A percentile compares a stretch with the other conserved stretches of the same genome.
Conservation (phyloP, 2,888 invertebrate genomes). For the Acanthopleura granulata region DNA sequence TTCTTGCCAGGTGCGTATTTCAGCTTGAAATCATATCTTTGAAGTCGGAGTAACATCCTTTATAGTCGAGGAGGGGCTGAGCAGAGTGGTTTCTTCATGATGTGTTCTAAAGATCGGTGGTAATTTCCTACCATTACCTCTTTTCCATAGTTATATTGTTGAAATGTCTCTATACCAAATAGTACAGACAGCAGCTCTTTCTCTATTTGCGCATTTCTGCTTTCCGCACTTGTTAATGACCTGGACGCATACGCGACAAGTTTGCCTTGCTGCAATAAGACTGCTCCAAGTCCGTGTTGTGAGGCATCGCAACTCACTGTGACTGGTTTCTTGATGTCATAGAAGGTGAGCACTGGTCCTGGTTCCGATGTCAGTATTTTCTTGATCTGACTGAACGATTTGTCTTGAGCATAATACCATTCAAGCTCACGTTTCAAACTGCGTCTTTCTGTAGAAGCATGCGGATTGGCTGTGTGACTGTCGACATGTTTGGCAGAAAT, state of each 20-base stretch:
- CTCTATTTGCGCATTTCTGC: conserved; percentile 27
- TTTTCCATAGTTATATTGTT: conserved; percentile 18
- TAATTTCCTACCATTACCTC: conserved; percentile 22
- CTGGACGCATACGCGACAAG: conserved; percentile 24
- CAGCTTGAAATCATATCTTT: conserved; percentile 20
- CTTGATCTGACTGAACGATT: conserved; percentile 17
- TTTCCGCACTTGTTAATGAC: conserved; percentile 20
- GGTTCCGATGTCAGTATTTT: conserved; percentile 15
- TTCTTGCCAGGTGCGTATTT: no score
- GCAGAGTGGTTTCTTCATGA: conserved; percentile 23
- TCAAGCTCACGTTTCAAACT: no score
- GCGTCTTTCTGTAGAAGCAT: neutral
- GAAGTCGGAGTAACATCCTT: conserved; percentile 21
- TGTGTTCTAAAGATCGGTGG: conserved; percentile 25
- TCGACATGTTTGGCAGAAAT: no score
- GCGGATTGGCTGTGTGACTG: no score
- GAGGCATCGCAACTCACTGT: conserved; percentile 22
- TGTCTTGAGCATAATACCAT: conserved; percentile 20
- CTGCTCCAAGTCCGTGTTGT: conserved; percentile 25
- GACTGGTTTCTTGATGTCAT: conserved; percentile 22
- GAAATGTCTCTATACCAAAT: conserved; percentile 15
- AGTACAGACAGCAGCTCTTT: conserved; percentile 22
- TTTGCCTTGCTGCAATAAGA: neutral
- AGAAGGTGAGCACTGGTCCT: conserved; percentile 19
- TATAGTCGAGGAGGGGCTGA: conserved; percentile 17